Base-by-base conservation (phyloP, 2,113 vertebrate species). In the Panthera leo region DNA sequence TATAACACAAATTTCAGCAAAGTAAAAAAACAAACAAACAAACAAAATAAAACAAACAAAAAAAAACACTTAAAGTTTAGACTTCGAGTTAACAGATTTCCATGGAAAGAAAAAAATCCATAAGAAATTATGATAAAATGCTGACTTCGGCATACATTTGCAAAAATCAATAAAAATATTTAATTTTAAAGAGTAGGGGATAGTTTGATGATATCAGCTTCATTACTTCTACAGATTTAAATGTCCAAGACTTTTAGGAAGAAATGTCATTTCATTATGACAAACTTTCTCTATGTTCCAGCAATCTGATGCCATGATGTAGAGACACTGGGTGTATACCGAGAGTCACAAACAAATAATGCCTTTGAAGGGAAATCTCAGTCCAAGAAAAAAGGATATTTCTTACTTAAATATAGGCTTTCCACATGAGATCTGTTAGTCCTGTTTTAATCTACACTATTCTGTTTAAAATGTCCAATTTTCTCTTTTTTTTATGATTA, bases 381-480 rank as follows among this genome's bases (percentile, higher is more conserved):
- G 98, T 98, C 97, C 53, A 51, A 96, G 67, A 89, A 97, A 71
- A 96, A 92, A 42, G 25, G 0, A 86, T 48, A 94, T 94, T 97
- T 97, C n/a, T 97, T 97, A 98, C 96, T 97, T 98, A 98, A 98
- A 97, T 97, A 88, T 36, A 92, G 88, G 75, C 51, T 97, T 98
- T 97, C 94, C 84, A 97, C 79, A 95, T 65, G 91, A 94, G 95
- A 19, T 83, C 97, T 98, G 91, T 98, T 98, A 98, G 85, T 89
- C 79, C 42, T 95, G 36, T 96, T 98, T 98, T 98, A 98, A 98
- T 97, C 94, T 98, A 75, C 36, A 98, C 96, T 97, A 97, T 67
- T 97, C 76, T 97, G 61, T 96, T 98, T 98, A 98, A 98, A 98
- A 98, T 97, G 98, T 70, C 92, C 83, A 96, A 93, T 97, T 98